Evolutionary conservation across 2,797 vertebrate species (phyloP), one percentile per base, ranked within the genome.

Genomic region (Phataginus tetradactyla): DNA sequence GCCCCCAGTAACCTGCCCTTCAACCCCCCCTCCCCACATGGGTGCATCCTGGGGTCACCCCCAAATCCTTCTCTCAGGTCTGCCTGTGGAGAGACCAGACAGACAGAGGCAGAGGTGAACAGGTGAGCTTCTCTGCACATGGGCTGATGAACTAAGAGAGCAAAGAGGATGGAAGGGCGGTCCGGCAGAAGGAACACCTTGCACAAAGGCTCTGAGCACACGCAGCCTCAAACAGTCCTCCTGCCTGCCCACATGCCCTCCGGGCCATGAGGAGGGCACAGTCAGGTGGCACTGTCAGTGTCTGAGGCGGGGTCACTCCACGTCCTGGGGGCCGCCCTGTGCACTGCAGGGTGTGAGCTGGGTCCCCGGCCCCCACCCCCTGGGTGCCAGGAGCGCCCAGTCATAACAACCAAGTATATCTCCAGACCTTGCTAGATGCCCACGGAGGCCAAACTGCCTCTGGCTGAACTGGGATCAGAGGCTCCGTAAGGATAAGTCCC

Each of bases 261-360:
- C 32, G 25, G 14, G 10, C 20, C 23, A 32, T 4, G 6, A 95
- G 57, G 61, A 51, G 53, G n/a, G 1, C 20, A 4, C 3, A 10
- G 32, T 2, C 14, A 18, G 21, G 72, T 0, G 0, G 39, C 23
- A 17, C 15, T 34, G 0, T 17, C 27, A 39, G 29, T 4, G 4
- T 6, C 37, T 15, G 39, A 51, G 21, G 5, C 20, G 8, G 42
- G 12, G 7, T 27, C 3, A 0, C 20, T 49, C 27, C 15, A 42
- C 9, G 39, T 9, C 2, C 0, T 32, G 14, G n/a, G 12, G 14
- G 4, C 7, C 0, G 0, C 51, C 20, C 11, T 49, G 1, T 10
- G 25, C 42, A 51, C 9, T 10, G 6, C 11, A 79, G 21, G 69
- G 9, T 77, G 23, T 5, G 61, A 80, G 9, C 51, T 53, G 37